Percentiles rank a stretch among this genome's conserved stretches.
Evolutionary conservation across 2,797 vertebrate species (phyloP).

Genomic region (Takifugu ocellatus): DNA sequence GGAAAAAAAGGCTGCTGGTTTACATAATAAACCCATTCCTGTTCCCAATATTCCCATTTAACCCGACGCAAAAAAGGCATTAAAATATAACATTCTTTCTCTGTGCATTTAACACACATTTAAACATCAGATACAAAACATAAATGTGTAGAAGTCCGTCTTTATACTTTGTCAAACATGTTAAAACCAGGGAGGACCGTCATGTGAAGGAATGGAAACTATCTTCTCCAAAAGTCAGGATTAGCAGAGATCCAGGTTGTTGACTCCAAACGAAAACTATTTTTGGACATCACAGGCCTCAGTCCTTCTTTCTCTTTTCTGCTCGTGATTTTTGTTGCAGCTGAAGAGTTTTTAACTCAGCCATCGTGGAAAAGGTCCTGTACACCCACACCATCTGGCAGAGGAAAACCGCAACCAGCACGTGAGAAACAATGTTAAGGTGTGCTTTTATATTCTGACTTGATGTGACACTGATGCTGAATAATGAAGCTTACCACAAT

Average conservation of each 20-base stretch:
- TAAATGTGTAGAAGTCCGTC: conserved; percentile 35
- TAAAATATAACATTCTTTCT: conserved; percentile 10
- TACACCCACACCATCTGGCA: conserved; percentile 87
- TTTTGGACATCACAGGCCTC: conserved; percentile 35
- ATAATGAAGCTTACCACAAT: conserved; percentile 84
- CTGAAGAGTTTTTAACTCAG: conserved; percentile 85
- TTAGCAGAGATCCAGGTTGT: conserved; percentile 17
- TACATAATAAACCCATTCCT: too few species aligned
- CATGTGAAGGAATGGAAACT: conserved; percentile 17
- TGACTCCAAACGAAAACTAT: conserved; percentile 23
- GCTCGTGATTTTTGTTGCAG: conserved; percentile 77
- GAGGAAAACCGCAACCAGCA: conserved; percentile 12
- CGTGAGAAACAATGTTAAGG: background rate
- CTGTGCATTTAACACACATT: conserved; percentile 19
- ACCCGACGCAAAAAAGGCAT: background rate
- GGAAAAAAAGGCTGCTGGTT: too few species aligned
- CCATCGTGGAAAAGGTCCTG: conserved; percentile 87
- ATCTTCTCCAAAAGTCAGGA: conserved; percentile 37
- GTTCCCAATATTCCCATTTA: too few species aligned
- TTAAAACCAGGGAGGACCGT: conserved; percentile 14
- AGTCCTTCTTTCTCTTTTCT: conserved; percentile 69
- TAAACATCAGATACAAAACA: conserved; percentile 37
- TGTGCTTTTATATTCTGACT: background rate
- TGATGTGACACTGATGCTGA: background rate
- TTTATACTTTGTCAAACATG: conserved; percentile 10